Percentiles rank a stretch among this genome's conserved stretches.
Evolutionary conservation across 2,888 invertebrate genomes (phyloP).

Genomic region (Gari tellinella): DNA sequence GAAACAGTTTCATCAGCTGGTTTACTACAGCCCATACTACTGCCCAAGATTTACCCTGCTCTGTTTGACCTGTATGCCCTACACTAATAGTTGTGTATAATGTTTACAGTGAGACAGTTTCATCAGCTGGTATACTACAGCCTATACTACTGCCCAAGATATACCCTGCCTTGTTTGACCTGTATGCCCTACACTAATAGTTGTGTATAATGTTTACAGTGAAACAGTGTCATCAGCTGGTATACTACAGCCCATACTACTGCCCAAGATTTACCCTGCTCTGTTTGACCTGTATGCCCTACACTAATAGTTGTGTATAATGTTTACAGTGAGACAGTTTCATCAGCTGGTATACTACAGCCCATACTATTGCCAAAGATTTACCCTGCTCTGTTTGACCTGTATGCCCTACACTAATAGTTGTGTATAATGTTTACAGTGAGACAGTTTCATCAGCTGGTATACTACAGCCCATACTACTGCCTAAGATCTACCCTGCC

Average conservation of each 20-base stretch:
- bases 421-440: too few species aligned
- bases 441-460: too few species aligned
- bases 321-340: too few species aligned
- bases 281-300: conserved; percentile 92
- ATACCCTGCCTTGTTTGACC: conserved; percentile 91
- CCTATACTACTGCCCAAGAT: conserved; percentile 90
- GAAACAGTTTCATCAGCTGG: too few species aligned
- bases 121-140: conserved; percentile 87
- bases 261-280: conserved; percentile 91
- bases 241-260: conserved; percentile 90
- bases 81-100: too few species aligned
- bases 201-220: too few species aligned
- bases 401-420: conserved; percentile 92
- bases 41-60: conserved; percentile 91
- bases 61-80: conserved; percentile 92
- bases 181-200: conserved; percentile 92
- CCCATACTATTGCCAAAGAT: too few species aligned
- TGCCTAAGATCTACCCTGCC: conserved; percentile 91
- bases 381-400: conserved; percentile 92
- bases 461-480: conserved; percentile 90
- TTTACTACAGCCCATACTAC: conserved; percentile 90
- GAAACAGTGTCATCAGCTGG: too few species aligned
- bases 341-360: too few species aligned
- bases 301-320: too few species aligned
- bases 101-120: too few species aligned